Conservation (phyloP, 2,797 vertebrate genomes). For the Anguilla megastoma region DNA sequence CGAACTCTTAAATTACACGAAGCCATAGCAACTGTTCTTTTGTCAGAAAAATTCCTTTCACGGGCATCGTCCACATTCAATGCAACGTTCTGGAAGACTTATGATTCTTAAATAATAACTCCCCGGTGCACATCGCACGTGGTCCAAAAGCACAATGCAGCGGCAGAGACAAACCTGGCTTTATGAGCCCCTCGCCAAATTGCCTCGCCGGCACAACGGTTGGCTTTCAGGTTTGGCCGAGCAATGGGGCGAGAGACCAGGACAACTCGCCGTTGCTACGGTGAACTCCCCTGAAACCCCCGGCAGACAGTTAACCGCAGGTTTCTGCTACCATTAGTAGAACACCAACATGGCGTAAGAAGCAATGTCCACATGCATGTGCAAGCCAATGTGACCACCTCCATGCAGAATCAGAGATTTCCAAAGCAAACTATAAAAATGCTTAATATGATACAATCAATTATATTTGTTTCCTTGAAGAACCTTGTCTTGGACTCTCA, state of each 20-base stretch:
- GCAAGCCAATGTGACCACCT: neutral
- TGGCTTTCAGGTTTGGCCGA: neutral
- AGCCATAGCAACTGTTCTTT: constrained; percentile 16
- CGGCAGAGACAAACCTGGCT: neutral
- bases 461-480: neutral
- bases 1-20: constrained; percentile 4
- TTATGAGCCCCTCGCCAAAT: neutral
- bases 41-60: constrained; percentile 16
- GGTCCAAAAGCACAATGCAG: neutral
- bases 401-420: neutral
- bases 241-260: neutral
- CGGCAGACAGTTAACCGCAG: neutral
- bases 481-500: neutral
- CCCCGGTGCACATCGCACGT: constrained; percentile 8
- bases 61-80: constrained; percentile 6
- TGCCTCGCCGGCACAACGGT: neutral
- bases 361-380: neutral
- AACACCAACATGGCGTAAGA: neutral
- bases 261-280: neutral
- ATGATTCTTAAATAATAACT: constrained; percentile 31
- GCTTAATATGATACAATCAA: neutral
- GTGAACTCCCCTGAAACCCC: neutral
- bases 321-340: neutral
- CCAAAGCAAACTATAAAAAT: neutral
- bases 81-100: constrained; percentile 27